Evolutionary conservation across 1,140 invertebrate genomes (phyloP).

Genomic region (Leptinotarsa defecta): DNA sequence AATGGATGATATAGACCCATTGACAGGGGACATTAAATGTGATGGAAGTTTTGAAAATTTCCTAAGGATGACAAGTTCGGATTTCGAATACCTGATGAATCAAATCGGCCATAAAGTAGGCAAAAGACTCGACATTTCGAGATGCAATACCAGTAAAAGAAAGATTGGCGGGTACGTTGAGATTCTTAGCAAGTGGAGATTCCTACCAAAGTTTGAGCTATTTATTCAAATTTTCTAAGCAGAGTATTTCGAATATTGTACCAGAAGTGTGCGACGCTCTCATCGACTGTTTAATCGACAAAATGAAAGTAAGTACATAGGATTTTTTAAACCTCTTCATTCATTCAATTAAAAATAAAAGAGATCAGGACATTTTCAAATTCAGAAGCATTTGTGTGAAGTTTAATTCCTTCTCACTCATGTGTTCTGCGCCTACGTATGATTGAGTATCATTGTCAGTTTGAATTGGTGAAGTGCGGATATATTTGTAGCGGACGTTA

Average conservation of each 20-base stretch:
- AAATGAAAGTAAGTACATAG: too few relatives aligned
- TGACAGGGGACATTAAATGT: background rate
- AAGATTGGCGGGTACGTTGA: slow-evolving; percentile 7
- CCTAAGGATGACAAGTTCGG: background rate
- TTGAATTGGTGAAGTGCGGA: too few relatives aligned
- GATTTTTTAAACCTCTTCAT: background rate
- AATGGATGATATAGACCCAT: background rate
- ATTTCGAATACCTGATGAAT: background rate
- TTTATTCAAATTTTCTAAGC: background rate
- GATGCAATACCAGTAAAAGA: slow-evolving; percentile 5
- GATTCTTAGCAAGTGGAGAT: background rate
- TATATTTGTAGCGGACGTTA: too few relatives aligned
- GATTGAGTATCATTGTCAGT: too few relatives aligned
- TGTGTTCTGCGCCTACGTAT: too few relatives aligned
- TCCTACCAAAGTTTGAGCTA: background rate
- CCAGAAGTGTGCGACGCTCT: background rate
- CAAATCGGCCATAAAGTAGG: background rate
- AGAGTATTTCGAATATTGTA: background rate
- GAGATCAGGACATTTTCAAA: background rate
- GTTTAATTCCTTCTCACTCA: too few relatives aligned
- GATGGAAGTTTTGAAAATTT: background rate
- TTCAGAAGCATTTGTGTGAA: background rate
- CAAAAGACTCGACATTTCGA: background rate
- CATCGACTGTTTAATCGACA: background rate
- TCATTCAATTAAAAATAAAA: background rate